Base-by-base conservation (phyloP, 1,140 invertebrate genomes). In the Bombus ignitus region DNA sequence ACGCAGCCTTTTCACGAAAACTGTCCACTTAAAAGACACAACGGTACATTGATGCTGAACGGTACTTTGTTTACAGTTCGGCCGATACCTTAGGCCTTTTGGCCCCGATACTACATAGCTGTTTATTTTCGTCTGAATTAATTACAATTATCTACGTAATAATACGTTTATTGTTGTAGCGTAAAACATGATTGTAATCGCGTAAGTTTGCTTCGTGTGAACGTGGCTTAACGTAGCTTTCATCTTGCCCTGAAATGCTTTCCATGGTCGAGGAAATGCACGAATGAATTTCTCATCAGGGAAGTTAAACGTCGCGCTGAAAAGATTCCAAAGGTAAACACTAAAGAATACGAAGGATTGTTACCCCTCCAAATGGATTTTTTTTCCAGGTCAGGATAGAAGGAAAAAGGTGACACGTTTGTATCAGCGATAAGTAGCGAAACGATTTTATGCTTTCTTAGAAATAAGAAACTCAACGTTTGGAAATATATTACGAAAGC, bases 251-350 rank as follows among this genome's bases (percentile, higher is more conserved):
- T 53, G 32, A n/a, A 53, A 72, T 70, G 80, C 37, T 74, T 82
- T 65, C 57, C 39, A 18, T 4, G 13, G 39, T 25, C 15, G 47
- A 25, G 71, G 39, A 42, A 37, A 66, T 82, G 59, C 74, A 71
- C 53, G 74, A 32, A 57, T 37, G 42, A 68, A 78, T 75, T 83
- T 84, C 75, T 79, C 66, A 71, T 84, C 66, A 62, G 39, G 66
- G 32, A 79, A 79, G 82, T 79, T 79, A 70, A 84, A 84, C 75
- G 82, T 71, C 65, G 65, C 47, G 82, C 59, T 78, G 59, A 78
- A 83, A 78, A 42, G 65, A 37, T 79, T 71, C 39, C 8, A 39
- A 59, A 71, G 39, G 53, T 79, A 84, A 84, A 84, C 66, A 79
- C 32, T 37, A 44, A n/a, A 59, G 53, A 22, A 42, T n/a, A 10